These are phyloP conservation scores for Cantharis nigra DNA, from an alignment of 2,888 invertebrate genomes.

Conservation along the genomic window DNA sequence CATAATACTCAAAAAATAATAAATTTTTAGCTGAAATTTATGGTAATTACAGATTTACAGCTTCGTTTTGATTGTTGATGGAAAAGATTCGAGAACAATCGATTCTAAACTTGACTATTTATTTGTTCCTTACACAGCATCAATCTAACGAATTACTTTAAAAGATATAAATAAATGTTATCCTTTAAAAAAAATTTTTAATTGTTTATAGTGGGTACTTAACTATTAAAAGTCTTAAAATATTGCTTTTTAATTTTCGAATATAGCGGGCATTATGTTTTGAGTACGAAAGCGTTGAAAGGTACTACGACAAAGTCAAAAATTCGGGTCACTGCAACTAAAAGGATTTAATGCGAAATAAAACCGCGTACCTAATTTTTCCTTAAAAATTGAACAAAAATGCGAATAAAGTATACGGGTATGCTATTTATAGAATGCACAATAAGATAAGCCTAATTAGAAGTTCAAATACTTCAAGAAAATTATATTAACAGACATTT, in stretches of 20 bases:
- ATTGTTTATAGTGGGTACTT: too few relatives aligned
- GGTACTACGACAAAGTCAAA: conserved; percentile 7
- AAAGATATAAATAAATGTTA: too few relatives aligned
- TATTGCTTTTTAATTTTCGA: background rate
- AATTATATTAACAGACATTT: background rate
- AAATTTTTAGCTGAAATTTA: background rate
- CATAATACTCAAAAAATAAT: too few relatives aligned
- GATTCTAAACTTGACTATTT: conserved; percentile 16
- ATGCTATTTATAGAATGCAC: background rate
- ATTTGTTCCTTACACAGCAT: conserved; percentile 17
- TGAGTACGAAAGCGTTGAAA: background rate
- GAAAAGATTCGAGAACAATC: conserved; percentile 19
- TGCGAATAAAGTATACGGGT: background rate
- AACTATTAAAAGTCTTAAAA: background rate
- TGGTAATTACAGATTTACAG: background rate
- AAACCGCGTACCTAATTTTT: conserved; percentile 3
- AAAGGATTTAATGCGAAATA: conserved; percentile 11
- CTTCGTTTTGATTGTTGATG: background rate
- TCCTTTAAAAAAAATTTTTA: too few relatives aligned
- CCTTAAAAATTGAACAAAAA: background rate
- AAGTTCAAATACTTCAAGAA: background rate
- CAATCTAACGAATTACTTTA: conserved; percentile 7
- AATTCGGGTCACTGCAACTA: conserved; percentile 19
- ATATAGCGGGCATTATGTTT: background rate
- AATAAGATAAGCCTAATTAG: background rate